Evolutionary conservation across 2,113 vertebrate species (phyloP), one percentile per base, ranked within the genome.

Genomic region (Plestiodon gilberti): DNA sequence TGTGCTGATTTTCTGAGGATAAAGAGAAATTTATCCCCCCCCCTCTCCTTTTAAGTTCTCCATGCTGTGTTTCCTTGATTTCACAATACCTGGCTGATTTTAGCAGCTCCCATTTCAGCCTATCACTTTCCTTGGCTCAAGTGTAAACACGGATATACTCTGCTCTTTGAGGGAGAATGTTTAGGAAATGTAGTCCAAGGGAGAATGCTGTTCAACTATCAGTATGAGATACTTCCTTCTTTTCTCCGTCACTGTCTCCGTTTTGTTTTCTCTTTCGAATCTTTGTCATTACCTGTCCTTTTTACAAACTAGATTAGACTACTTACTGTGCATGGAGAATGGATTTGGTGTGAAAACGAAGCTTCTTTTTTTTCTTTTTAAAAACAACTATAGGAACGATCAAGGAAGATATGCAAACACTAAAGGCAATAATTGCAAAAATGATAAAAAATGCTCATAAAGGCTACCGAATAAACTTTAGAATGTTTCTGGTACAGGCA

Each of bases 1-100:
- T 96, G 95, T 91, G 93, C 90, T 93, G 96, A 90, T 96, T 96
- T 95, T 96, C 93, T 96, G 88, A 94, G 95, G 94, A 95, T 94
- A 89, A 94, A 94, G 94, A 91, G 92, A 95, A 95, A 92, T 90
- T 94, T 94, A 97, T 96, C 94, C 95, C 65, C n/a, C 83, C 92
- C 94, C 95, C 93, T 28, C 1, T 92, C 93, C 75, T 90, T 92
- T 95, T 93, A 90, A 94, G 88, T 91, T 93, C 92, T 95, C 90
- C 78, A 52, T 94, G 93, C 86, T 91, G 18, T 89, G 89, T 96
- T 95, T 92, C 94, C 96, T 97, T 90, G 92, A 91, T 96, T 96
- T 97, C 88, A 90, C 90, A 88, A 92, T 93, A 96, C 95, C 93
- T 96, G 92, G 61, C 87, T 94, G 87, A 86, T 91, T 95, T 96